phyloP scores from a whole-genome alignment of 2,888 invertebrate genomes.

The Thereva nobilitata region DNA sequence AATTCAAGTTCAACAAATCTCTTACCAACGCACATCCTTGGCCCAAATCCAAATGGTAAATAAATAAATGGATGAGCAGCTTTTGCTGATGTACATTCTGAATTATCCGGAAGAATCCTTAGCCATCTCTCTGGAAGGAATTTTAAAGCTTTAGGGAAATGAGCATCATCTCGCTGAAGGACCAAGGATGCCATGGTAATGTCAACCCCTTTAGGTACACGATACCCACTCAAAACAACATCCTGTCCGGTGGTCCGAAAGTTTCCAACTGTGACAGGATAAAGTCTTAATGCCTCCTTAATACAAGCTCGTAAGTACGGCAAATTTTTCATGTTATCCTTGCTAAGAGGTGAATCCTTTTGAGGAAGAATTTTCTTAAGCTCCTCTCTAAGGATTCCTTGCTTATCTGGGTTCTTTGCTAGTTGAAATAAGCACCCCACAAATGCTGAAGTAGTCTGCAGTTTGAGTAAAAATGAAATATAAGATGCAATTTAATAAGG shows the following conservation, averaged over 20 bases:
- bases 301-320: conserved; percentile 74
- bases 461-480: conserved; percentile 35
- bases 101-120: conserved; percentile 10
- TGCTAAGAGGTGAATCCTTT: conserved; percentile 55
- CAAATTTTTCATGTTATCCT: conserved; percentile 58
- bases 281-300: conserved; percentile 71
- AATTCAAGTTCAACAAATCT: conserved; percentile 75
- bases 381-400: conserved; percentile 66
- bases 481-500: background rate
- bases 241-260: conserved; percentile 62
- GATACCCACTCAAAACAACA: conserved; percentile 66
- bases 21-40: conserved; percentile 69
- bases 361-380: conserved; percentile 57
- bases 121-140: conserved; percentile 72
- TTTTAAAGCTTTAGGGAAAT: conserved; percentile 60
- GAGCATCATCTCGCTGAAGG: conserved; percentile 65
- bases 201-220: conserved; percentile 66
- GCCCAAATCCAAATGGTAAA: conserved; percentile 52
- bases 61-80: conserved; percentile 48
- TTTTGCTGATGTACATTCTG: conserved; percentile 42
- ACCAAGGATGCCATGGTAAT: conserved; percentile 73
- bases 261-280: conserved; percentile 65
- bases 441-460: conserved; percentile 63
- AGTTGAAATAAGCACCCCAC: conserved; percentile 65
- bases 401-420: conserved; percentile 66